These are phyloP conservation scores for Mionectes olivaceus DNA, from an alignment of 2,797 vertebrate species.

Conservation along the genomic window DNA sequence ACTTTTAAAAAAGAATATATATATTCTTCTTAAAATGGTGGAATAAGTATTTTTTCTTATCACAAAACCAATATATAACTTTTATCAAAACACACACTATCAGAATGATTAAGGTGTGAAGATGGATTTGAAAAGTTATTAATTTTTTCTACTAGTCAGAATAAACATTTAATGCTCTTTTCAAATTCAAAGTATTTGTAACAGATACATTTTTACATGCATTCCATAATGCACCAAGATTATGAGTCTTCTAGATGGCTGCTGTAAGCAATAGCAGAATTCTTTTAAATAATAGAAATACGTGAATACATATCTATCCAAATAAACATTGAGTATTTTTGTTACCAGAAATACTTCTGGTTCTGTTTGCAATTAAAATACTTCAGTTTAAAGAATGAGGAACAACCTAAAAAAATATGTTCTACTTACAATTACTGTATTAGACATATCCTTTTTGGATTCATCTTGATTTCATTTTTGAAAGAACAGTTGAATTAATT, in stretches of 20 bases:
- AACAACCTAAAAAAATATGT: slow-evolving; percentile 2
- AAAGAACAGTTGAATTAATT: neutral
- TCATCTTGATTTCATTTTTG: neutral
- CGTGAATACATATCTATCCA: neutral
- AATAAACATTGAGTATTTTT: slow-evolving; percentile 25
- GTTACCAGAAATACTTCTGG: slow-evolving; percentile 12
- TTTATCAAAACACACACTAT: neutral
- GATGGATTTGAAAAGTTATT: neutral
- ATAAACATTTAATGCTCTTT: neutral
- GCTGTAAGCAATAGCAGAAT: neutral
- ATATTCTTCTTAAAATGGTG: neutral
- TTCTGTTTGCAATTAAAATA: slow-evolving; percentile 41
- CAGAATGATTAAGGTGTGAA: neutral
- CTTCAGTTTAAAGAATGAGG: slow-evolving; percentile 14
- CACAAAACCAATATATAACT: neutral
- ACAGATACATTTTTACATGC: neutral
- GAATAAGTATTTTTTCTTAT: neutral
- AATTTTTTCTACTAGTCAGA: neutral
- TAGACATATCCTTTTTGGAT: neutral
- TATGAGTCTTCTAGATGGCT: neutral
- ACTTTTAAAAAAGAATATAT: neutral
- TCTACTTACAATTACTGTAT: neutral
- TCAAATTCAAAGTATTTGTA: neutral
- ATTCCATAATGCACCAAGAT: neutral
- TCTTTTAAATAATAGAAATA: slow-evolving; percentile 33